A percentile compares a stretch with the other conserved stretches of the same genome.
These are phyloP conservation scores for Sebastes ruberrimus DNA, from an alignment of 2,797 vertebrate genomes.

Conservation along the genomic window DNA sequence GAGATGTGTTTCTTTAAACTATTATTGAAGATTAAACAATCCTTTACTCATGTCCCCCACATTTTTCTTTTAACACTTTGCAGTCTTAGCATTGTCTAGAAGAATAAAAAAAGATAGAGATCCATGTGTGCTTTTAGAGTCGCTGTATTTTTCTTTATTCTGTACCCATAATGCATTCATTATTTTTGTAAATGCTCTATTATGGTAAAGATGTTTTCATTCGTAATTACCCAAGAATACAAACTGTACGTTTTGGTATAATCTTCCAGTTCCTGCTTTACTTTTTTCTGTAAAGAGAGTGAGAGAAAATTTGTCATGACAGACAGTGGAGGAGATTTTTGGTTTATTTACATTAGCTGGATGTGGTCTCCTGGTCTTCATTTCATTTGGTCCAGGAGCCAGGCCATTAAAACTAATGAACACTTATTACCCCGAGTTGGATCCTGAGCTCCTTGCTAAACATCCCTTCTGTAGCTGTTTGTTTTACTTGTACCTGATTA, in stretches of 20 bases:
- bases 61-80: constrained; percentile 19
- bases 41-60: constrained; percentile 8
- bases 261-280: constrained; percentile 18
- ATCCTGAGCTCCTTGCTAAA: constrained; percentile 73
- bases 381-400: constrained; percentile 73
- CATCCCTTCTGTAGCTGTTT: constrained; percentile 76
- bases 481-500: constrained; percentile 81
- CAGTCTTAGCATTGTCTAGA: neutral
- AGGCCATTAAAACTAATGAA: constrained; percentile 80
- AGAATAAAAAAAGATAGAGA: neutral
- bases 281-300: constrained; percentile 33
- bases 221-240: constrained; percentile 12
- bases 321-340: constrained; percentile 58
- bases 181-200: neutral
- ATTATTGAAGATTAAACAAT: constrained; percentile 52
- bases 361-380: constrained; percentile 70
- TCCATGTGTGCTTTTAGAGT: neutral
- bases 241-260: constrained; percentile 19
- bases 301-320: constrained; percentile 37
- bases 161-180: neutral
- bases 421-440: constrained; percentile 76
- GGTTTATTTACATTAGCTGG: constrained; percentile 75
- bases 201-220: constrained; percentile 11
- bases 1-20: constrained; percentile 28
- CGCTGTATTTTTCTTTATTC: neutral